Base-by-base conservation (phyloP, 1,140 invertebrate species). In the Drosophila oshimai region DNA sequence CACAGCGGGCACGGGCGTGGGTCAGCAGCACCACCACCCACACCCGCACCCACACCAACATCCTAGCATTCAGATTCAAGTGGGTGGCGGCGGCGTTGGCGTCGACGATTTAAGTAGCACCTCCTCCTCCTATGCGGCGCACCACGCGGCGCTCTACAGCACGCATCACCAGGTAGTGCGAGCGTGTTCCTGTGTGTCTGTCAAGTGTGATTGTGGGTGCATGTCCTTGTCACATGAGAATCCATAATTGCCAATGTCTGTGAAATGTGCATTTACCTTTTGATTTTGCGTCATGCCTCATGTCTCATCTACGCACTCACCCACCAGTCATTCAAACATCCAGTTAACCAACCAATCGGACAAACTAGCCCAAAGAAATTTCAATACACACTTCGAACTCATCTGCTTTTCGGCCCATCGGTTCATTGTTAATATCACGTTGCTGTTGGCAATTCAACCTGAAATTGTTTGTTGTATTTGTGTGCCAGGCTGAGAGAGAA, bases 81-180 rank as follows among this genome's bases (percentile, higher is more conserved):
- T 79, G 70, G 70, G 69, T 79, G 76, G 54, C 34, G 61, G 42
- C 55, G 65, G 62, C 45, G 33, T 45, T 44, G 57, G 41, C 37
- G 46, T 34, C 42, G 73, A 81, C 37, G 76, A 87, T 76, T 86
- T 87, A 54, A 74, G 62, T 87, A 81, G 77, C 83, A 83, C 81
- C 75, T 75, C 62, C 49, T 55, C 73, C 74, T 73, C 81, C 44
- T 81, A 81, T 61, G 83, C 73, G 54, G 73, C 69, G 62, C 81
- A 88, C 69, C 77, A 81, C 58, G 75, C 81, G 65, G 72, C 81
- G 71, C 80, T 84, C 49, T 84, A 75, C 80, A 86, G 65, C 80
- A 84, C 80, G 81, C 80, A 87, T 88, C 83, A 88, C 55, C 74
- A 88, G 83, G 83, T 83, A 88, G 83, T 58, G 69, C 54, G 51